Evolutionary conservation across 1,140 invertebrate genomes (phyloP), one percentile per base, ranked within the genome.

Genomic region (Drosophila repletoides): DNA sequence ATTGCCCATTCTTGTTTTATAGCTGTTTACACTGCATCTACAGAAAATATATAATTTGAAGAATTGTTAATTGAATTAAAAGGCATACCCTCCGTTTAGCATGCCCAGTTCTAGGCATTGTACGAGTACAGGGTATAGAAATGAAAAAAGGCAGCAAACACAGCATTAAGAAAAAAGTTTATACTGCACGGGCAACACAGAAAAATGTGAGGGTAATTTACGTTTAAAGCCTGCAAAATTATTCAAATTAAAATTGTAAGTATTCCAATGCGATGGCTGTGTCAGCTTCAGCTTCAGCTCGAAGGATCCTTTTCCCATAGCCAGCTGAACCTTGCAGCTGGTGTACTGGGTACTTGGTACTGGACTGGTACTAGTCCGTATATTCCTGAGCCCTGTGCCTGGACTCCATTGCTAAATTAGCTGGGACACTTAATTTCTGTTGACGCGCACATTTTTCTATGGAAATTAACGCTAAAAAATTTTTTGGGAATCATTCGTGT

Each of bases 161-260:
- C 6, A 19, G 43, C 5, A 60, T 48, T 26, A 65, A 72, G 53
- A 45, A 74, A 74, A 49, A 73, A 58, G 60, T 60, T 72, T 59
- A 61, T 63, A 51, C 76, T 55, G 29, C 52, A 55, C 52, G 52
- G 52, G 52, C 52, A 55, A 33, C 38, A 55, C 36, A 28, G 14
- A 74, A 69, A 74, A 83, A 79, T 70, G 65, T 76, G 66, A 48
- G 79, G 79, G 79, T 83, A 84, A 84, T 84, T 84, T 84, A 86
- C 79, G 79, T 84, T 84, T 84, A 84, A 76, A 86, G 80, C 80
- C 79, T 79, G 80, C 75, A 75, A 84, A 84, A 84, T 84, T 84
- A 84, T 84, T 84, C 79, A 84, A 84, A 84, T 84, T 84, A 84
- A 84, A 84, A 84, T 84, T 84, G 79, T 86, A 84, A 86, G 79